Base-by-base conservation (phyloP, 2,797 vertebrate species). In the Clarias laeviceps region DNA sequence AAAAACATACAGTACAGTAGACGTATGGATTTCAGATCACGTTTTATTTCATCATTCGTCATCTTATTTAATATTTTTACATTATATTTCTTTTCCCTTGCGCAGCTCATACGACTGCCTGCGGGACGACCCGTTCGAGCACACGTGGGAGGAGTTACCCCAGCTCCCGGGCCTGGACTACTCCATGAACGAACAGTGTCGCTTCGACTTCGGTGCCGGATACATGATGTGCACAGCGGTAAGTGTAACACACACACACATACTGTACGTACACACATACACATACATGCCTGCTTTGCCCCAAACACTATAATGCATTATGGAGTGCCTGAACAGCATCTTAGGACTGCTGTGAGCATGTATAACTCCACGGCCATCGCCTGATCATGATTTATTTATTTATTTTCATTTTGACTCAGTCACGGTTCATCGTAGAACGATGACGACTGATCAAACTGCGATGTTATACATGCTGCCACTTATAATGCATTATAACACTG, bases 171-270 rank as follows among this genome's bases (percentile, higher is more conserved):
- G 98, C 22, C 96, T 99, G 82, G 95, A 97, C 90, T 99, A 98
- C 91, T 96, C 97, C 87, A 97, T 99, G 97, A 97, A 99, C 24
- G 97, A 99, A 90, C 98, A 99, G 93, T 99, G 98, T 89, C 96
- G 96, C 34, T 99, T 98, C 32, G 97, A 99, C 92, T 99, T 99
- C 0, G 98, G 98, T 20, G 93, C 96, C 57, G 97, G 97, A 90
- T 98, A 97, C 94, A 97, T 97, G 94, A 97, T 96, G 94, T 99
- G 98, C 89, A 97, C 97, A 0, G 96, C 96, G 89, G 98, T 99
- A 94, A 94, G 97, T 96, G 34, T 1, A 84, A 68, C 87, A 83
- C 85, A 76, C 37, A 81, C 61, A 80, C 79, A 89, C 62, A 34
- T 56, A 76, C 17, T 40, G 37, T 40, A 76, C 24, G 83, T 66